A percentile compares a stretch with the other conserved stretches of the same genome.
phyloP scores from a whole-genome alignment of 2,797 vertebrate species.

The Intellagama lesueurii region DNA sequence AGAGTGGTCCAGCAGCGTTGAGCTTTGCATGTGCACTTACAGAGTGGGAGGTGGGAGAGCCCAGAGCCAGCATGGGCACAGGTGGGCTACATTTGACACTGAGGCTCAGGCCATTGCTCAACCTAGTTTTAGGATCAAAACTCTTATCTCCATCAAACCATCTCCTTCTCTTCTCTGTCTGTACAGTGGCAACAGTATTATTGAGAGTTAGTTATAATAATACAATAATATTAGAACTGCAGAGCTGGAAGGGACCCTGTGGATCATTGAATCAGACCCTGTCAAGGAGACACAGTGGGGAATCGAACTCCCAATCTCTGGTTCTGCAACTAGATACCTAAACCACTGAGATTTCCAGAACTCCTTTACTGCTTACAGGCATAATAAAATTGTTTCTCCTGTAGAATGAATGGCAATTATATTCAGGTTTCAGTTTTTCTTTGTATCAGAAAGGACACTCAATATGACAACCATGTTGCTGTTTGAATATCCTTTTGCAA shows the following conservation, averaged over 20 bases:
- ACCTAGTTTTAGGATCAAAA: neutral
- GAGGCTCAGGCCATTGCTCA: neutral
- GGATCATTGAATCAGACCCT: too few relatives aligned
- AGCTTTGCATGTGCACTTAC: too few relatives aligned
- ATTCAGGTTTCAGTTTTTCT: neutral
- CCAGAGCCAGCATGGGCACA: neutral
- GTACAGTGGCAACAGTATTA: neutral
- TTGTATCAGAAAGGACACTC: conserved; percentile 25
- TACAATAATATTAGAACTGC: too few relatives aligned
- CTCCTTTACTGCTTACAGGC: neutral
- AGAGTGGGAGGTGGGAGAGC: neutral
- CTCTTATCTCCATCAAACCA: neutral
- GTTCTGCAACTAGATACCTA: too few relatives aligned
- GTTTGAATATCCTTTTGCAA: conserved; percentile 24
- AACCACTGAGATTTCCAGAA: too few relatives aligned
- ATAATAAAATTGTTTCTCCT: neutral
- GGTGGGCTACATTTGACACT: too few relatives aligned
- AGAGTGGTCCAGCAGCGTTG: too few relatives aligned
- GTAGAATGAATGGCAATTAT: neutral
- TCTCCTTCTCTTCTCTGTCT: neutral
- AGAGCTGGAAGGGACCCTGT: too few relatives aligned
- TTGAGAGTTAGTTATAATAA: neutral
- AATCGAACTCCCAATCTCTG: too few relatives aligned
- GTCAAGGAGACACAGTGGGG: too few relatives aligned
- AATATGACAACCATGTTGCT: neutral